A percentile compares a stretch with the other conserved stretches of the same genome.
Conservation (phyloP, 2,113 vertebrate species). For the Calonectris borealis region DNA sequence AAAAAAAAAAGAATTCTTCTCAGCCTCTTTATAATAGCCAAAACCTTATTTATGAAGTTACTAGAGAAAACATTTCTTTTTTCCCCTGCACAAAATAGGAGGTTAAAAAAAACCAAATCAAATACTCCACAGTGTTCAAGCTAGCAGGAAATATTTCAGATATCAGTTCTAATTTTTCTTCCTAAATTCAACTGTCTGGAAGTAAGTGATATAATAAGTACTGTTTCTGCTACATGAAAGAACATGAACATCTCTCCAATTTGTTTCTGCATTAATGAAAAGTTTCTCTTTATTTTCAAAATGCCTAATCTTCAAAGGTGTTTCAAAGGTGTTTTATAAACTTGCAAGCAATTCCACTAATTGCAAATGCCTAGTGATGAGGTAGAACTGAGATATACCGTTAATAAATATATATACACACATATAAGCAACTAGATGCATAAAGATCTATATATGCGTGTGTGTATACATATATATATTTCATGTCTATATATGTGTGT, state of each 20-base stretch:
- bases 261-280: neutral
- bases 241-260: neutral
- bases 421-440: neutral
- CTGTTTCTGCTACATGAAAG: neutral
- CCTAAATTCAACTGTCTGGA: neutral
- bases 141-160: neutral
- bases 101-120: neutral
- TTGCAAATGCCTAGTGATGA: neutral
- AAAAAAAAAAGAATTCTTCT: neutral
- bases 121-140: neutral
- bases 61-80: neutral
- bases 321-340: neutral
- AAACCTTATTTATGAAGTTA: neutral
- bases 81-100: neutral
- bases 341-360: neutral
- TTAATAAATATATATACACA: neutral
- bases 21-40: neutral
- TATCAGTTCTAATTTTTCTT: neutral
- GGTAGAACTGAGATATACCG: neutral
- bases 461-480: too few species aligned
- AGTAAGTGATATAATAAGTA: neutral
- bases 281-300: neutral
- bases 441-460: neutral
- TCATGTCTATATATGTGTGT: neutral
- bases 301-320: neutral